Evolutionary conservation across 2,797 vertebrate species (phyloP).

Genomic region (Steatocranus sp.): DNA sequence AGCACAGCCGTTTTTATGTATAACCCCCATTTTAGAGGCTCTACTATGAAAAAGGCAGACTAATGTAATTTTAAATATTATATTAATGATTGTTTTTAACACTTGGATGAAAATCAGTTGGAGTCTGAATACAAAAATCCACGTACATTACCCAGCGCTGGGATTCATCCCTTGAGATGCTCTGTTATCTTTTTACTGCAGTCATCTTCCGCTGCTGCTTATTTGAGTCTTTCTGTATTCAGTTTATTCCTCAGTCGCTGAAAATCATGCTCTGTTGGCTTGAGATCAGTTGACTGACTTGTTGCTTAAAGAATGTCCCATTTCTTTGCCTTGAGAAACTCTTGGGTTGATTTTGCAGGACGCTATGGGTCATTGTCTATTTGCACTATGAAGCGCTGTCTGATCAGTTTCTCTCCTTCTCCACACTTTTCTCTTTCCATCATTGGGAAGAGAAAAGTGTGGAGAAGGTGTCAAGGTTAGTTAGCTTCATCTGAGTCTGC

Average conservation of each 20-base stretch:
- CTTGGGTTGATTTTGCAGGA: background rate
- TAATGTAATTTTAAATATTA: background rate
- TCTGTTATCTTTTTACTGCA: background rate
- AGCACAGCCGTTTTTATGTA: background rate
- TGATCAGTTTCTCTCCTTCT: background rate
- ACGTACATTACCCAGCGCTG: background rate
- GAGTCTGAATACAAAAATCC: background rate
- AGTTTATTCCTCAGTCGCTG: background rate
- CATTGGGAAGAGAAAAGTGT: background rate
- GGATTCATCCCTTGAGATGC: background rate
- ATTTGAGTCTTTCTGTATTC: background rate
- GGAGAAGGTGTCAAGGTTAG: background rate
- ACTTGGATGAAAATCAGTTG: background rate
- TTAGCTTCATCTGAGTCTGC: background rate
- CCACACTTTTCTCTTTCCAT: background rate
- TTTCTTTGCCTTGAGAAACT: background rate
- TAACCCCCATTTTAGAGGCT: background rate
- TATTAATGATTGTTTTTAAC: background rate
- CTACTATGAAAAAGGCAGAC: background rate
- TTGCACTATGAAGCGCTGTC: background rate
- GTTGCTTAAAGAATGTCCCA: background rate
- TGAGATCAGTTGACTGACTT: background rate
- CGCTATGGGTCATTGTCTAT: background rate
- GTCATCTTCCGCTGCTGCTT: background rate
- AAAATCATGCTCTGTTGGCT: background rate